Percentiles rank a stretch among this genome's conserved stretches.
These are phyloP conservation scores for Varecia variegata DNA, from an alignment of 2,797 vertebrate genomes.

Conservation along the genomic window DNA sequence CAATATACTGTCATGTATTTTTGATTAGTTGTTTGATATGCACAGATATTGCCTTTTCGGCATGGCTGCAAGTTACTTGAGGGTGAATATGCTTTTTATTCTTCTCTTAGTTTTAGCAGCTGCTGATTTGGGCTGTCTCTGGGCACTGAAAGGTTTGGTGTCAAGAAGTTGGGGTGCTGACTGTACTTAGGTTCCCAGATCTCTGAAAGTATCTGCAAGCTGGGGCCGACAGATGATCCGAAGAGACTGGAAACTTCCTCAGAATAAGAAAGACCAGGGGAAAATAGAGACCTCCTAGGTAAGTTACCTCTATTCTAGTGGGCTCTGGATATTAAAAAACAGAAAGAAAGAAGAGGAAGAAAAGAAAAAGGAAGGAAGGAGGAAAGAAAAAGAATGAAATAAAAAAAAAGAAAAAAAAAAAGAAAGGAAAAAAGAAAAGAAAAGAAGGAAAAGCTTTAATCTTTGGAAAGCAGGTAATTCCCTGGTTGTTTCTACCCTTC, in stretches of 20 bases:
- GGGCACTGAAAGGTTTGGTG: neutral
- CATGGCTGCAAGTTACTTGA: neutral
- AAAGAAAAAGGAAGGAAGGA: rapidly evolving
- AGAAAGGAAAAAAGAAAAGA: no score
- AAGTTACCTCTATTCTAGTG: neutral
- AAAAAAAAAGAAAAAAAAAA: no score
- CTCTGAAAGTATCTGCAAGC: neutral
- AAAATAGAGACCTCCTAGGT: neutral
- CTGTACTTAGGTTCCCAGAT: neutral
- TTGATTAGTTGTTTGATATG: neutral
- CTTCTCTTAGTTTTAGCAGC: neutral
- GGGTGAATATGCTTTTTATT: neutral
- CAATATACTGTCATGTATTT: neutral
- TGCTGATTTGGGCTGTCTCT: neutral
- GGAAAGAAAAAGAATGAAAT: rapidly evolving
- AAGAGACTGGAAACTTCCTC: neutral
- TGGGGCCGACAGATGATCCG: neutral
- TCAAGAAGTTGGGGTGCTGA: neutral
- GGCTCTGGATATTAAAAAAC: neutral
- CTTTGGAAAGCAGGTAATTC: neutral
- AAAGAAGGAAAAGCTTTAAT: neutral
- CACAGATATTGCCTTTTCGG: neutral
- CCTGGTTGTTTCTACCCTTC: neutral
- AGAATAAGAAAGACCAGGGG: neutral
- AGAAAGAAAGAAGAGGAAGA: neutral